Conservation (phyloP, 2,113 vertebrate species). For the Pithys albifrons region DNA sequence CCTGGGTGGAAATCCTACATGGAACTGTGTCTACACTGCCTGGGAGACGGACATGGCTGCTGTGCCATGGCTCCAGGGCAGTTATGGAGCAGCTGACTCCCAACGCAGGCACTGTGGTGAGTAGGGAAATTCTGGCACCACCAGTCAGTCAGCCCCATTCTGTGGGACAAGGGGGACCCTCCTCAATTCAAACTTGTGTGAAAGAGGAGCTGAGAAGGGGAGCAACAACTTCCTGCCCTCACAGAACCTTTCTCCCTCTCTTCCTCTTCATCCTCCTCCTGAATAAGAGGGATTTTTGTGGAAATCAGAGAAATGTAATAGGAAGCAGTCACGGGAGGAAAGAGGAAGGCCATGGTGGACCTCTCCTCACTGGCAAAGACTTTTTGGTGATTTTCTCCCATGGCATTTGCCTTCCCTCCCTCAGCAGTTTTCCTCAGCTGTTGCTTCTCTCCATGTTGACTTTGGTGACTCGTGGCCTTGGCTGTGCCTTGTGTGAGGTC, state of each 20-base stretch:
- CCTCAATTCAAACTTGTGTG: not conserved
- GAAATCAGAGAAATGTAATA: not conserved
- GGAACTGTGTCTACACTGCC: not conserved
- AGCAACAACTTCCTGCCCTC: not conserved
- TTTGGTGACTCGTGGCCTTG: not conserved
- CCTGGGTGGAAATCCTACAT: not conserved
- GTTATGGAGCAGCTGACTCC: not conserved
- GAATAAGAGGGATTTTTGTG: not conserved
- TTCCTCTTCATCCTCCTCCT: not conserved
- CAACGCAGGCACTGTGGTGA: not conserved
- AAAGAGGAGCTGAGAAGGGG: not conserved
- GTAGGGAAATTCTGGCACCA: not conserved
- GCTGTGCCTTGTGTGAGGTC: not conserved
- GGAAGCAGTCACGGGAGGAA: not conserved
- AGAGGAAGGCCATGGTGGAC: not conserved
- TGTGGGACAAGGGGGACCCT: fast-evolving
- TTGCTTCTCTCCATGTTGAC: not conserved
- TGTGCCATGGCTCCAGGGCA: fast-evolving
- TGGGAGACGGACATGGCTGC: fast-evolving
- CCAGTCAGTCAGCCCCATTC: not conserved
- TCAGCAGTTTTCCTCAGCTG: not conserved
- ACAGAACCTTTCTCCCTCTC: not conserved
- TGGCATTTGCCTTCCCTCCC: not conserved
- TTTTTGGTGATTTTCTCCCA: not conserved
- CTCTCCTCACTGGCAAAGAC: not conserved